phyloP scores from a whole-genome alignment of 2,797 vertebrate genomes.

The Enteromius afrohamiltoni region DNA sequence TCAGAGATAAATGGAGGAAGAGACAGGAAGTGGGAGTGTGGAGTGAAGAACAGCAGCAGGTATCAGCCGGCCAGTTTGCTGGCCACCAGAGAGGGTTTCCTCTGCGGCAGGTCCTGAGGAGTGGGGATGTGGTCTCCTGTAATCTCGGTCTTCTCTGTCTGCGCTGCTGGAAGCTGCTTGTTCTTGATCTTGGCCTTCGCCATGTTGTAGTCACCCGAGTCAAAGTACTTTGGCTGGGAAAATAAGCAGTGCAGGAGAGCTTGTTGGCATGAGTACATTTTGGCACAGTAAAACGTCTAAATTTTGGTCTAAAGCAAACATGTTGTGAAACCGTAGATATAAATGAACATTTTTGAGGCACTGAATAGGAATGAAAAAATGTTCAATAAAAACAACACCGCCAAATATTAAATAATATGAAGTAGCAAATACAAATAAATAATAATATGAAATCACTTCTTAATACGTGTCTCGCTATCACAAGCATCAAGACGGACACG shows the following conservation, averaged over 20 bases:
- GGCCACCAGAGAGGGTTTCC: conserved; percentile 96
- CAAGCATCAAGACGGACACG: background rate
- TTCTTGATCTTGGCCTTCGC: conserved; percentile 99
- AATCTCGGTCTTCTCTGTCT: conserved; percentile 94
- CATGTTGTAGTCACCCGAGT: conserved; percentile 99
- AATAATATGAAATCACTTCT: background rate
- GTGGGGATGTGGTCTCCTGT: conserved; percentile 99
- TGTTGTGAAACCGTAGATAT: background rate
- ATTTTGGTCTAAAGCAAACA: background rate
- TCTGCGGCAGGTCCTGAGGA: conserved; percentile 96
- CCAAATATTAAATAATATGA: background rate
- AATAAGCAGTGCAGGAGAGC: conserved; percentile 40
- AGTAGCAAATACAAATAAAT: background rate
- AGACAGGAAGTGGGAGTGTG: conserved; percentile 76
- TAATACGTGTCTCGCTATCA: background rate
- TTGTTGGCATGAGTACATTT: background rate
- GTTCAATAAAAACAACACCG: background rate
- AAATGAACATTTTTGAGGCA: background rate
- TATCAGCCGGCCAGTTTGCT: conserved; percentile 98
- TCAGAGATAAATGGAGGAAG: conserved; percentile 63
- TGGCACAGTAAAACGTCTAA: background rate
- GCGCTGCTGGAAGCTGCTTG: conserved; percentile 91
- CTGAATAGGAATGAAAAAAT: background rate
- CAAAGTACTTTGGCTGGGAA: conserved; percentile 97
- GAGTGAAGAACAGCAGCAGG: conserved; percentile 49